A percentile compares a stretch with the other conserved stretches of the same genome.
Conservation (phyloP, 2,888 invertebrate genomes). For the Laspeyria flexula region DNA sequence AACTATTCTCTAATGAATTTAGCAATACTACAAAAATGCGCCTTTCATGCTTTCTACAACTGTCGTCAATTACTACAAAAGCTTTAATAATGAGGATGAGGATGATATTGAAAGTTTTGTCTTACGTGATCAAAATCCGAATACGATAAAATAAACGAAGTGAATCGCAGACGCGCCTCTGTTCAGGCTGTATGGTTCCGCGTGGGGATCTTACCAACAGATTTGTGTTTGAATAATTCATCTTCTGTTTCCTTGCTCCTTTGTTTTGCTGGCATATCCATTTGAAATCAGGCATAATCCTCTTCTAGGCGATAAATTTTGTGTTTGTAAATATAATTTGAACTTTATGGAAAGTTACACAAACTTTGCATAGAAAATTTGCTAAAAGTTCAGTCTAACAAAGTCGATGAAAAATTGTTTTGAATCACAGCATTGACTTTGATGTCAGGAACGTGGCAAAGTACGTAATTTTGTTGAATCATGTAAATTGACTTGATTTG, state of each 20-base stretch:
- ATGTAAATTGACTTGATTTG: conserved; percentile 45
- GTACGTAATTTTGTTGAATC: conserved; percentile 30
- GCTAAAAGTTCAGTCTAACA: background rate
- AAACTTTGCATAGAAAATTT: background rate
- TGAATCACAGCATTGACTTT: background rate
- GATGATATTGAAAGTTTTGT: conserved; percentile 55
- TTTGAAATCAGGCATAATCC: conserved; percentile 28
- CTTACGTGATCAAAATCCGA: conserved; percentile 57
- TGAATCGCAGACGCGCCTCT: conserved; percentile 43
- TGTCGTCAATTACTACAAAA: conserved; percentile 21
- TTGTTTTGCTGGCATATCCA: conserved; percentile 39
- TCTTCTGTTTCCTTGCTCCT: conserved; percentile 52
- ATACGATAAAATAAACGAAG: conserved; percentile 47
- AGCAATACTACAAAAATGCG: background rate
- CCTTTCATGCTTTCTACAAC: background rate
- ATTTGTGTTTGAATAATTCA: conserved; percentile 71
- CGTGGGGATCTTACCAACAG: conserved; percentile 51
- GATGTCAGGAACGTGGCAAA: conserved; percentile 8
- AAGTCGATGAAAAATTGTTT: conserved; percentile 8
- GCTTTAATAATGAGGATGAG: conserved; percentile 43
- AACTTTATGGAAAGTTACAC: background rate
- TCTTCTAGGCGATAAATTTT: conserved; percentile 11
- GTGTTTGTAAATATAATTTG: conserved; percentile 4
- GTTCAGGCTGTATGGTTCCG: conserved; percentile 32
- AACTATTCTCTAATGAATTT: conserved; percentile 11